A percentile compares a stretch with the other conserved stretches of the same genome.
phyloP scores from a whole-genome alignment of 2,797 vertebrate genomes.

The Streptopelia turtur region DNA sequence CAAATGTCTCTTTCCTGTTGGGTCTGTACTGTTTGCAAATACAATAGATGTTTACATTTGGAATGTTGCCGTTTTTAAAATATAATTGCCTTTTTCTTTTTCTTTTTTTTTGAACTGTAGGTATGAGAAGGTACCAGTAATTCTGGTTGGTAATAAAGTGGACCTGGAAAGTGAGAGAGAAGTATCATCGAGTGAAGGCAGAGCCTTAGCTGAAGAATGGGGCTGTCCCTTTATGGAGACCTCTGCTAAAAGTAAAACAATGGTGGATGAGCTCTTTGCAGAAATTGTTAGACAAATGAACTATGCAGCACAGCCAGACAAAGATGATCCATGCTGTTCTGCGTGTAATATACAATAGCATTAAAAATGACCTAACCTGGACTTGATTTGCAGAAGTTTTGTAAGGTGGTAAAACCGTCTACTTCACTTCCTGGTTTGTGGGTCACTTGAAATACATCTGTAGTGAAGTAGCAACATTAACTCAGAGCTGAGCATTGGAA shows the following conservation, averaged over 20 bases:
- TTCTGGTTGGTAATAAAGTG: constrained; percentile 99
- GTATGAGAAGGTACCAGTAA: constrained; percentile 98
- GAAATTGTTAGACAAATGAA: constrained; percentile 99
- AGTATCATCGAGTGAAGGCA: constrained; percentile 92
- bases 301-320: constrained; percentile 98
- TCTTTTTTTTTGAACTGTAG: constrained; percentile 72
- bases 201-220: constrained; percentile 98
- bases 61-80: not conserved
- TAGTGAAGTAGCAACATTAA: constrained; percentile 64
- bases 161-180: constrained; percentile 98
- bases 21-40: not conserved
- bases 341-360: constrained; percentile 99
- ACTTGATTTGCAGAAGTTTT: constrained; percentile 31
- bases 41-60: not conserved
- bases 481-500: constrained; percentile 70
- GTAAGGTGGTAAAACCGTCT: constrained; percentile 62
- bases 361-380: constrained; percentile 50
- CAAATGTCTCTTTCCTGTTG: not conserved
- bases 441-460: constrained; percentile 59
- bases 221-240: constrained; percentile 99
- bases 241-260: constrained; percentile 99
- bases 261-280: constrained; percentile 99
- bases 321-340: constrained; percentile 98
- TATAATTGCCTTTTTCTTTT: not conserved
- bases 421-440: constrained; percentile 57